phyloP scores from a whole-genome alignment of 2,113 vertebrate genomes.

The Bujurquina vittata region DNA sequence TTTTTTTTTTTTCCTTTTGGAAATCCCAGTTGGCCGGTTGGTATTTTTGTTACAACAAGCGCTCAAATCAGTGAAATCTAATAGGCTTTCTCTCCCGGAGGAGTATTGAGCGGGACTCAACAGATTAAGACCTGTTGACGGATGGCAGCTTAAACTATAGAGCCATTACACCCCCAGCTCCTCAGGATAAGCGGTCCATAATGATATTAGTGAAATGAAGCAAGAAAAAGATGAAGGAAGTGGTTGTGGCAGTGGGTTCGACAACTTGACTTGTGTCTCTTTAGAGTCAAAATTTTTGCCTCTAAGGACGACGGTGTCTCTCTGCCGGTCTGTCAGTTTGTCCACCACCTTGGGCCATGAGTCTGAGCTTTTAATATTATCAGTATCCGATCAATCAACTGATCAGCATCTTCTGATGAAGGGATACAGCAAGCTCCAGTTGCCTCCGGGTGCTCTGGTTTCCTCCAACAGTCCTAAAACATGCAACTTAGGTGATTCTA shows the following conservation, averaged over 20 bases:
- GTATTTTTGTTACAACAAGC: conserved; percentile 70
- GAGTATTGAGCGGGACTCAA: conserved; percentile 72
- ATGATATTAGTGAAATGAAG: conserved; percentile 22
- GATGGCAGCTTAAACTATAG: conserved; percentile 76
- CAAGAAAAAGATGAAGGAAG: conserved; percentile 23
- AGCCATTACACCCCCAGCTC: conserved; percentile 61
- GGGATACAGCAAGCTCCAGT: no score
- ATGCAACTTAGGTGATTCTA: neutral
- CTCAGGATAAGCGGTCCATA: conserved; percentile 48
- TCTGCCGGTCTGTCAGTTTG: neutral
- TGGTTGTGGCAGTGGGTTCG: conserved; percentile 15
- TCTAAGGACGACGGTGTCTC: neutral
- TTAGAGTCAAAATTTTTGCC: neutral
- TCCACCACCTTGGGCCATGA: neutral
- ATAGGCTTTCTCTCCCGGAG: conserved; percentile 68
- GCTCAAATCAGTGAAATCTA: conserved; percentile 76
- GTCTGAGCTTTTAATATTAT: neutral
- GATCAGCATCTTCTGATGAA: no score
- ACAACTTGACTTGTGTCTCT: conserved; percentile 13
- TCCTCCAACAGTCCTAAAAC: neutral
- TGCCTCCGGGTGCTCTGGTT: neutral
- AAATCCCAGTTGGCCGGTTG: conserved; percentile 63
- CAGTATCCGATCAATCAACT: no score
- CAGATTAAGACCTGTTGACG: conserved; percentile 80
- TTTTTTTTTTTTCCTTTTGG: conserved; percentile 6